Conservation (phyloP, 1,140 invertebrate genomes). For the Macrobrachium nipponense region DNA sequence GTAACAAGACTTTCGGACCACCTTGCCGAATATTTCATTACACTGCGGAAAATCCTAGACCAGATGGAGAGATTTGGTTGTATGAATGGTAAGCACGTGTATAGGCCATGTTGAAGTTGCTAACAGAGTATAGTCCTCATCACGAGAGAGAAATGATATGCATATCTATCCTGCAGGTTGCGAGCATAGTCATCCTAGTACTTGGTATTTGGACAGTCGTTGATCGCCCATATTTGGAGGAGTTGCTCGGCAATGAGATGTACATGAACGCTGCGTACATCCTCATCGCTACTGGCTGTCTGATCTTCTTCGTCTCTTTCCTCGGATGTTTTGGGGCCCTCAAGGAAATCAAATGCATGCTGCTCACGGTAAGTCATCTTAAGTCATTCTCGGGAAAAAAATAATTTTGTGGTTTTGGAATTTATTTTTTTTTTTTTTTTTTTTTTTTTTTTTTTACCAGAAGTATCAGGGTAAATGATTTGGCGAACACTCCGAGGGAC, state of each 20-base stretch:
- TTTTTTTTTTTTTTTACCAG: no score
- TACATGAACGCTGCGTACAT: slow-evolving; percentile 86
- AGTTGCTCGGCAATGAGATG: slow-evolving; percentile 84
- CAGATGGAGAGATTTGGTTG: no score
- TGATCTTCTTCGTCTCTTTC: slow-evolving; percentile 82
- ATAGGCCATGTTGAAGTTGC: no score
- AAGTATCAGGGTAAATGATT: no score
- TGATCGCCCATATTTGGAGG: slow-evolving; percentile 84
- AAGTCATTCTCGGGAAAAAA: no score
- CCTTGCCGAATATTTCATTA: no score
- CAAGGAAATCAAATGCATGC: slow-evolving; percentile 89
- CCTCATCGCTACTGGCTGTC: slow-evolving; percentile 81
- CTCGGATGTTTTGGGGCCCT: slow-evolving; percentile 88
- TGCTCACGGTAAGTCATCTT: slow-evolving; percentile 78
- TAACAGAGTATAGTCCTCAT: background rate
- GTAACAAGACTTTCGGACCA: no score
- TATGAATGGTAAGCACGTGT: background rate
- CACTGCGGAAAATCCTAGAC: no score
- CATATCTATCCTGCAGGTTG: slow-evolving; percentile 69
- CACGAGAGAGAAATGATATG: background rate
- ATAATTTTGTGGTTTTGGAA: background rate
- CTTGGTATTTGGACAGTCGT: slow-evolving; percentile 85
- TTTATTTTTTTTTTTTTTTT: no score
- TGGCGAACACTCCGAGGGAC: no score
- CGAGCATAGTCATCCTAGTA: slow-evolving; percentile 80